phyloP scores from a whole-genome alignment of 37 sponge, comb jelly and placozoan species.

The Tethya wilhelma region DNA sequence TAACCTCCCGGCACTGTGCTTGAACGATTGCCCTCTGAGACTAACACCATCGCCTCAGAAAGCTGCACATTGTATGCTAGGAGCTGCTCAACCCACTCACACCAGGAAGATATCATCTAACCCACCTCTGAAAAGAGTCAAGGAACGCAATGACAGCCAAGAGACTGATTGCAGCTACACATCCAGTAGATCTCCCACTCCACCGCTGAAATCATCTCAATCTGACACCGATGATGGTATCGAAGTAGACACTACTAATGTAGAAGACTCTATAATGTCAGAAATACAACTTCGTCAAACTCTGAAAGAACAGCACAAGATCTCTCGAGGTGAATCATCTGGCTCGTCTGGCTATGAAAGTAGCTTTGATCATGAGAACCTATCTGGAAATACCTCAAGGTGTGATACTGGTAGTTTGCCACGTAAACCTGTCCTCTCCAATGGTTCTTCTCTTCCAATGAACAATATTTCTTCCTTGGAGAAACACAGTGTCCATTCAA shows the following conservation, averaged over 20 bases:
- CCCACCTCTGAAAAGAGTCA: neutral
- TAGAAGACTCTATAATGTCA: too few relatives aligned
- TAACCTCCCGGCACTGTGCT: conserved; percentile 32
- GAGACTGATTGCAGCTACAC: conserved; percentile 35
- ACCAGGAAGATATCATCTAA: neutral
- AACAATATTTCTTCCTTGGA: too few relatives aligned
- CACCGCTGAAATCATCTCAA: neutral
- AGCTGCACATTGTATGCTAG: neutral
- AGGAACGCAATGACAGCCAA: neutral
- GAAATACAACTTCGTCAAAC: too few relatives aligned
- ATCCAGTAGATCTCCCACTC: conserved; percentile 10
- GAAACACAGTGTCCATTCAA: too few relatives aligned
- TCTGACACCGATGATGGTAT: conserved; percentile 17
- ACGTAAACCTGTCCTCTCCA: too few relatives aligned
- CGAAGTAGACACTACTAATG: neutral
- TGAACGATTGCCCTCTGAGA: conserved; percentile 35
- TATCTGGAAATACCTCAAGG: too few relatives aligned
- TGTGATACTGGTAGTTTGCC: too few relatives aligned
- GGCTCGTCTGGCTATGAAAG: too few relatives aligned
- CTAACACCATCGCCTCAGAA: conserved; percentile 16
- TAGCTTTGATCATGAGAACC: too few relatives aligned
- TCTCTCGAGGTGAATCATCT: too few relatives aligned
- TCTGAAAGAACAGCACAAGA: too few relatives aligned
- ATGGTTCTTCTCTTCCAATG: too few relatives aligned
- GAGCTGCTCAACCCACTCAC: neutral